Conservation (phyloP, 2,888 invertebrate genomes). For the Ctena decussata region DNA sequence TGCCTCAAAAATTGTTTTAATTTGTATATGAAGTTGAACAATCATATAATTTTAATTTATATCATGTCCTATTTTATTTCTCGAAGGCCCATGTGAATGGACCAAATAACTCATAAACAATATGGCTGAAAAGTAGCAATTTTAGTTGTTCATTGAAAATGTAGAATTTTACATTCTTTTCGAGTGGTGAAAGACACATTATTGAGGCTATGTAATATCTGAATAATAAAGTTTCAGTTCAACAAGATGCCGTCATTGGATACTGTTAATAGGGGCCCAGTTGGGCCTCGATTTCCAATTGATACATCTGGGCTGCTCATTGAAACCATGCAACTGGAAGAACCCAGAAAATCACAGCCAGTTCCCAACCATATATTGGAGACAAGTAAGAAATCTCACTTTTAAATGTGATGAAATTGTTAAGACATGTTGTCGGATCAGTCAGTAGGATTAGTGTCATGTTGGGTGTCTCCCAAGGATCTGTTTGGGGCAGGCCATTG, state of each 20-base stretch:
- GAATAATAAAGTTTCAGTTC: neutral
- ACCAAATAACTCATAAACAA: neutral
- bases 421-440: too few species aligned
- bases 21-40: too few species aligned
- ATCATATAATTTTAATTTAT: too few species aligned
- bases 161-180: neutral
- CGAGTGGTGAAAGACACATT: neutral
- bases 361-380: slow-evolving; percentile 82
- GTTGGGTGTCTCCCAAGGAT: too few species aligned
- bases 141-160: neutral
- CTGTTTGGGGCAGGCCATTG: too few species aligned
- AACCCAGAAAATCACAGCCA: slow-evolving; percentile 76
- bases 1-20: too few species aligned
- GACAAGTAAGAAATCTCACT: slow-evolving; percentile 73
- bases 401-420: too few species aligned
- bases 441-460: too few species aligned
- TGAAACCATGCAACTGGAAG: slow-evolving; percentile 83
- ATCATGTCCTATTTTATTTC: neutral
- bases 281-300: slow-evolving; percentile 49
- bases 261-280: slow-evolving; percentile 67
- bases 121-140: neutral
- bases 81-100: neutral
- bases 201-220: neutral
- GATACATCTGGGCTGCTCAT: slow-evolving; percentile 70
- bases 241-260: slow-evolving; percentile 69